phyloP scores from a whole-genome alignment of 2,113 vertebrate species.

The Leiothrix lutea region DNA sequence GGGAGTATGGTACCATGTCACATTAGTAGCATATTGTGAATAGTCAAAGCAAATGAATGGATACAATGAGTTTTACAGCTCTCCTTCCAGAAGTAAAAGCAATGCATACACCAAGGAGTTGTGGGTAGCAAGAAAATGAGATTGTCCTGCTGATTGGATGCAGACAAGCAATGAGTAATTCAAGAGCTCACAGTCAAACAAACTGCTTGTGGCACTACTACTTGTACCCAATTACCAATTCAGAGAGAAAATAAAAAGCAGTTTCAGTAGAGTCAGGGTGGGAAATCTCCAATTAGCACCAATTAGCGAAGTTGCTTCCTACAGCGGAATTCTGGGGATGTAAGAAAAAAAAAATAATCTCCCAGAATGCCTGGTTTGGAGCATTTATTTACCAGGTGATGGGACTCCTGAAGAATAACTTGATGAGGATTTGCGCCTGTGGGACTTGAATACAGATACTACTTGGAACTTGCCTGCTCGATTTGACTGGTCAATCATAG shows the following conservation, averaged over 20 bases:
- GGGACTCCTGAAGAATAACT: constrained; percentile 72
- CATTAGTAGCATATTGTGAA: constrained; percentile 73
- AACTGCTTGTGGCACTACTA: constrained; percentile 83
- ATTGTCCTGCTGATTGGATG: constrained; percentile 74
- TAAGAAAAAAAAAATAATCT: constrained; percentile 71
- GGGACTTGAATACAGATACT: constrained; percentile 68
- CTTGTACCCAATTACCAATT: constrained; percentile 92
- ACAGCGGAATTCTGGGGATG: constrained; percentile 80
- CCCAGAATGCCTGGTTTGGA: constrained; percentile 75
- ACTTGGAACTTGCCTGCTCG: constrained; percentile 95
- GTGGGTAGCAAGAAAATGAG: constrained; percentile 75
- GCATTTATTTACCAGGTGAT: constrained; percentile 77
- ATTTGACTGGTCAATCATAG: constrained; percentile 99
- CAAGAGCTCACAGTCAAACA: constrained; percentile 77
- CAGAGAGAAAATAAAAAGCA: constrained; percentile 88
- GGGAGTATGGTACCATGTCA: constrained; percentile 43
- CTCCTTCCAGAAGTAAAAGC: constrained; percentile 69
- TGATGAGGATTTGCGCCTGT: constrained; percentile 73
- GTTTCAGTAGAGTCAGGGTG: constrained; percentile 87
- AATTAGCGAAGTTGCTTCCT: constrained; percentile 88
- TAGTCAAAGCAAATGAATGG: constrained; percentile 76
- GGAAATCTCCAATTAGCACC: constrained; percentile 96
- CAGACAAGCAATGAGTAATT: constrained; percentile 78
- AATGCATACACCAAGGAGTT: constrained; percentile 70
- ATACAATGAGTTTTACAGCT: constrained; percentile 74